Percentiles rank a stretch among this genome's conserved stretches.
Conservation (phyloP, 1,140 invertebrate genomes). For the Anthonomus grandis region DNA sequence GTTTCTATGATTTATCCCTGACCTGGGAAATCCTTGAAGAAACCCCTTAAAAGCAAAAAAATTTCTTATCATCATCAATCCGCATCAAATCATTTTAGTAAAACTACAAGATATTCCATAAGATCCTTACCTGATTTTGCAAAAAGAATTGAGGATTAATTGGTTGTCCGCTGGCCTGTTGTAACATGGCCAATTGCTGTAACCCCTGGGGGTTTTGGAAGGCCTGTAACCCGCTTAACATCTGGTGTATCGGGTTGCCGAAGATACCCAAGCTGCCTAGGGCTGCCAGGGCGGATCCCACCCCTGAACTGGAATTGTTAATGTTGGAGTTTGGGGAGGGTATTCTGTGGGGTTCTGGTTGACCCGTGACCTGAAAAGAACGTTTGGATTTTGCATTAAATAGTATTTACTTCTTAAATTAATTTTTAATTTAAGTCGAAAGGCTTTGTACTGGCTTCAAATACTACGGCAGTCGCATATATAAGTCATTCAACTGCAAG, state of each 20-base stretch:
- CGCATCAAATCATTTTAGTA: background rate
- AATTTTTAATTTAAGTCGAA: background rate
- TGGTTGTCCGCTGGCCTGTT: constrained; percentile 52
- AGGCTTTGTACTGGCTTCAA: background rate
- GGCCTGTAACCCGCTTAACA: constrained; percentile 60
- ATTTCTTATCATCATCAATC: background rate
- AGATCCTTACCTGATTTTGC: constrained; percentile 77
- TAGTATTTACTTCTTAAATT: background rate
- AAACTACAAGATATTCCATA: background rate
- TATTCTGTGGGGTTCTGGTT: constrained; percentile 52
- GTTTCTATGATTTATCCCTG: constrained; percentile 42
- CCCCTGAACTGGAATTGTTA: constrained; percentile 52
- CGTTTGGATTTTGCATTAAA: background rate
- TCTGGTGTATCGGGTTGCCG: constrained; percentile 54
- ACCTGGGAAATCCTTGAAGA: constrained; percentile 47
- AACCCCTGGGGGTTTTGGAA: constrained; percentile 45
- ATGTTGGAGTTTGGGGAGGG: constrained; percentile 53
- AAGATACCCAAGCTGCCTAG: constrained; percentile 55
- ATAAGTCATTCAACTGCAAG: no score
- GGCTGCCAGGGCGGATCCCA: constrained; percentile 61
- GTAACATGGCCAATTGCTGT: constrained; percentile 63
- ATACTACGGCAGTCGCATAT: no score
- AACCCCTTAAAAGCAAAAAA: constrained; percentile 41
- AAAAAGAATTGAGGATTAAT: constrained; percentile 68
- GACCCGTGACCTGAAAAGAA: constrained; percentile 49